Percentiles rank a stretch among this genome's conserved stretches.
phyloP scores from a whole-genome alignment of 2,113 vertebrate genomes.

The Ochotona curzoniae region DNA sequence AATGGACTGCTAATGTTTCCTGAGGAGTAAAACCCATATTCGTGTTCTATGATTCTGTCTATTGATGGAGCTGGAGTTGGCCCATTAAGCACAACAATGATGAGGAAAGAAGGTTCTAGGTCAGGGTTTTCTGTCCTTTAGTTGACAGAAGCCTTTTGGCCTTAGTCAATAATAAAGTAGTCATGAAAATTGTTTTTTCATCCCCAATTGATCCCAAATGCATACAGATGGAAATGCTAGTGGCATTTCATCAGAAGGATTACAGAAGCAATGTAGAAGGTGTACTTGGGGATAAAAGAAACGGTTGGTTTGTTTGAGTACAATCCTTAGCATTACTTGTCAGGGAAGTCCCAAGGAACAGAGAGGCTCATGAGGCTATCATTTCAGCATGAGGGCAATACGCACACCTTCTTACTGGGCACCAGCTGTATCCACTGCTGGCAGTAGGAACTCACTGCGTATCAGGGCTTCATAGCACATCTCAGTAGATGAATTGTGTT shows the following conservation, averaged over 20 bases:
- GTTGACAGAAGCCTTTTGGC: background rate
- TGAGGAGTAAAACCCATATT: background rate
- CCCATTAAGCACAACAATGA: background rate
- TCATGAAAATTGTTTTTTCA: background rate
- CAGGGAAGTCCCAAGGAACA: background rate
- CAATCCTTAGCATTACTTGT: background rate
- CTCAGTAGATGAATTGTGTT: background rate
- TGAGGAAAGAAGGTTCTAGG: background rate
- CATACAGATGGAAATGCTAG: background rate
- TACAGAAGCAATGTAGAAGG: background rate
- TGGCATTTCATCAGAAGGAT: background rate
- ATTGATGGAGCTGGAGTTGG: background rate
- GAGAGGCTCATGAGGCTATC: background rate
- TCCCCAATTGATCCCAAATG: background rate
- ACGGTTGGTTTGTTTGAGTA: background rate
- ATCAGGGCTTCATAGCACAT: background rate
- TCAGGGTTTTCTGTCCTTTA: background rate
- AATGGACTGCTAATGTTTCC: background rate
- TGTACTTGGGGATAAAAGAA: background rate
- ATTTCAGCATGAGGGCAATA: background rate
- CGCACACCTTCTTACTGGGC: background rate
- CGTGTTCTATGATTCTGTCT: constrained; percentile 14
- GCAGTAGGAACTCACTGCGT: background rate
- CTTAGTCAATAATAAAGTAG: background rate
- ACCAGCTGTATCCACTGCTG: background rate